A percentile compares a stretch with the other conserved stretches of the same genome.
Conservation (phyloP, 2,797 vertebrate genomes). For the Propithecus perrieri region DNA sequence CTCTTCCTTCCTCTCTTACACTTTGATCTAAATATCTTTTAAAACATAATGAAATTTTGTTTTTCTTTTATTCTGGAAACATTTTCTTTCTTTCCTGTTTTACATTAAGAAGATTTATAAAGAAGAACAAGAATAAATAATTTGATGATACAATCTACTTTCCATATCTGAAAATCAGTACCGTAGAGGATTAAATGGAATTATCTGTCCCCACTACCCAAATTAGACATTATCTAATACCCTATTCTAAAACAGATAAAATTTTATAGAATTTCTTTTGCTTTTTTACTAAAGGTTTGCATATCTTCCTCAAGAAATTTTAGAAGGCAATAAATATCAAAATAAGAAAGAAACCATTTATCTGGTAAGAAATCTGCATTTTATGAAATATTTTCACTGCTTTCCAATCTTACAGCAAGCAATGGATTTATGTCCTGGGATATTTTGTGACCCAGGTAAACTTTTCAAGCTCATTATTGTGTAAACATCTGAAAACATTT, state of each 20-base stretch:
- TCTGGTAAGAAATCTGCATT: not conserved
- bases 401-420: not conserved
- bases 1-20: not conserved
- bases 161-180: not conserved
- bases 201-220: accelerated
- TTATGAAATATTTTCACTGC: not conserved
- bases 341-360: conserved; percentile 22
- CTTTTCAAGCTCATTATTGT: not conserved
- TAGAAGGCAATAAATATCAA: not conserved
- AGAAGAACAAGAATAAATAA: not conserved
- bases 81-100: not conserved
- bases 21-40: not conserved
- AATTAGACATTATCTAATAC: not conserved
- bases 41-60: not conserved
- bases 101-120: not conserved
- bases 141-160: not conserved
- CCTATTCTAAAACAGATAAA: not conserved
- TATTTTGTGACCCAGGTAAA: not conserved
- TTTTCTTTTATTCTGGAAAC: not conserved
- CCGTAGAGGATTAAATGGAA: not conserved
- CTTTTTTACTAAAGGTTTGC: not conserved
- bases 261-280: not conserved
- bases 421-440: conserved; percentile 16
- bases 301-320: not conserved
- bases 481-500: conserved; percentile 8